A percentile compares a stretch with the other conserved stretches of the same genome.
phyloP scores from a whole-genome alignment of 1,140 invertebrate species.

The Glossosoma conforme region DNA sequence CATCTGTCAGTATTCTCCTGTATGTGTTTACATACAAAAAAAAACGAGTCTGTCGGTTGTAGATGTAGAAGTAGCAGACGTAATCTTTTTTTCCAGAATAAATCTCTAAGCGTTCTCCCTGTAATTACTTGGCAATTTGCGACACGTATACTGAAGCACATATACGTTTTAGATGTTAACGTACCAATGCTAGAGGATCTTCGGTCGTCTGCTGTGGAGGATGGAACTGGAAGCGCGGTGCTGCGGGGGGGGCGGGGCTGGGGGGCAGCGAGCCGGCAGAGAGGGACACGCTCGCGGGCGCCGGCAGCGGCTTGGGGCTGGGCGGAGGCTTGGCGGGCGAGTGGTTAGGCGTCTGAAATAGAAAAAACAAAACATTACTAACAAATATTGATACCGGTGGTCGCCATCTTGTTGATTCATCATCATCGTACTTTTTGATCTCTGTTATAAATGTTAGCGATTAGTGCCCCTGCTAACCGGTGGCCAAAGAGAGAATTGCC shows the following conservation, averaged over 20 bases:
- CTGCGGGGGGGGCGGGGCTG: conserved; percentile 11
- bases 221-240: conserved; percentile 28
- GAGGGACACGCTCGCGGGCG: conserved; percentile 9
- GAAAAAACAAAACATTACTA: conserved; percentile 3
- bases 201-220: conserved; percentile 19
- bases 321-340: conserved; percentile 26
- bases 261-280: conserved; percentile 36
- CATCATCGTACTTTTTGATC: no score
- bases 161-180: background rate
- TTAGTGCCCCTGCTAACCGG: no score
- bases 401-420: background rate
- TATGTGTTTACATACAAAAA: no score
- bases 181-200: conserved; percentile 16
- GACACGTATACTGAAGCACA: background rate
- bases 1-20: no score
- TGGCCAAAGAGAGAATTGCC: no score
- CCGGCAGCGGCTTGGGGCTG: conserved; percentile 18
- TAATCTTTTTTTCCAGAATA: no score
- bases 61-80: no score
- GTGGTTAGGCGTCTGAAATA: conserved; percentile 24
- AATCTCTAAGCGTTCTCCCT: no score
- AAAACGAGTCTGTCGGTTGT: no score
- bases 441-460: no score
- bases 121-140: no score
- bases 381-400: background rate